Conservation (phyloP, 2,888 invertebrate species). For the Meghimatium bilineatum region DNA sequence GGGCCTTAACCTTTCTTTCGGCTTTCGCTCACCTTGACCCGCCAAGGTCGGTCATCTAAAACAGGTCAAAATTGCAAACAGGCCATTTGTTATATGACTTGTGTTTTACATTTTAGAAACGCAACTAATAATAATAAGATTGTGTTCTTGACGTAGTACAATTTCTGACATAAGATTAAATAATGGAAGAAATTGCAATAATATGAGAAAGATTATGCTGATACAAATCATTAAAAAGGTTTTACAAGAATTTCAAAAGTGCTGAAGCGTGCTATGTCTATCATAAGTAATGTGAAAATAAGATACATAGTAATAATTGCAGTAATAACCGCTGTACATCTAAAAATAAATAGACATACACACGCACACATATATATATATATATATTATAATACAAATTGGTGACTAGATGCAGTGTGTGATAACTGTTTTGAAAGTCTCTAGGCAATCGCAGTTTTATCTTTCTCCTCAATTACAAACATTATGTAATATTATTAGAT, state of each 20-base stretch:
- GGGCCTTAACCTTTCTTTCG: slow-evolving; percentile 26
- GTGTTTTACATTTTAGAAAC: too few species aligned
- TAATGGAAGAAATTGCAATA: neutral
- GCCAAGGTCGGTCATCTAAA: slow-evolving; percentile 48
- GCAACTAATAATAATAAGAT: neutral
- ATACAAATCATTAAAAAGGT: neutral
- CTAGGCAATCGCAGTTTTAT: too few species aligned
- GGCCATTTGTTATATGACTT: neutral
- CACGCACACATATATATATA: too few species aligned
- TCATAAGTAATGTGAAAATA: too few species aligned
- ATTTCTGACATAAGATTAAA: neutral
- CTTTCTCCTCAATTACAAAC: too few species aligned
- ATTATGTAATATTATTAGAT: neutral
- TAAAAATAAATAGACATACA: too few species aligned
- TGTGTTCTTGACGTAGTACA: neutral
- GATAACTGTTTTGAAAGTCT: too few species aligned
- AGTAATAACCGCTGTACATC: too few species aligned
- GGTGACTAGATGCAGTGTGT: too few species aligned
- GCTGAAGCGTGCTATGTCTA: neutral
- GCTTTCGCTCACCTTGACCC: slow-evolving; percentile 49
- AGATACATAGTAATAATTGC: too few species aligned
- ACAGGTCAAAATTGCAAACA: neutral
- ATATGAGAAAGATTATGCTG: neutral
- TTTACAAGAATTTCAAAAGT: neutral
- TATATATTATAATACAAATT: too few species aligned